Percentiles rank a stretch among this genome's conserved stretches.
These are phyloP conservation scores for Schizotus pectinicornis DNA, from an alignment of 2,888 invertebrate genomes.

Conservation along the genomic window DNA sequence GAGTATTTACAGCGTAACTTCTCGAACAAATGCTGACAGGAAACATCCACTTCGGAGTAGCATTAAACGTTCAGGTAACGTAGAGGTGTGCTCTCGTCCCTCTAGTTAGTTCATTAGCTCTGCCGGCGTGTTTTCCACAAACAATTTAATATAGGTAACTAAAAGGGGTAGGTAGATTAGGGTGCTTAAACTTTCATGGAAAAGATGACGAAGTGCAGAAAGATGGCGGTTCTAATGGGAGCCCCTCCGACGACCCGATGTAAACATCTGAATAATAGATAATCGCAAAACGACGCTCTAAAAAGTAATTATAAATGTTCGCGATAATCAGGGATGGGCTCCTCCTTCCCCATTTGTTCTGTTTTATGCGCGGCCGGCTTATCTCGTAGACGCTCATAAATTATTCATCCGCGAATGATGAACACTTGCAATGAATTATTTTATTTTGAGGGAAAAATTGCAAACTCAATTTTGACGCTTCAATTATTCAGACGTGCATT, in stretches of 20 bases:
- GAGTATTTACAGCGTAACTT: no score
- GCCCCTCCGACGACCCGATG: conserved; percentile 26
- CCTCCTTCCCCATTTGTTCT: conserved; percentile 9
- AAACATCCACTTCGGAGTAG: no score
- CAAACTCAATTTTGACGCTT: conserved; percentile 15
- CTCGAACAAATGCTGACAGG: no score
- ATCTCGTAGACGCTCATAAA: conserved; percentile 14
- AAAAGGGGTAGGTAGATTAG: conserved; percentile 36
- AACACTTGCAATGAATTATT: conserved; percentile 21
- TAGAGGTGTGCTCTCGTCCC: no score
- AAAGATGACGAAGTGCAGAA: conserved; percentile 36
- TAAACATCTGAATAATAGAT: conserved; percentile 36
- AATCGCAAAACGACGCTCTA: conserved; percentile 29
- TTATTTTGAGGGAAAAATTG: conserved; percentile 19
- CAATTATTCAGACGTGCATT: conserved; percentile 20
- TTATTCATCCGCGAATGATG: conserved; percentile 13
- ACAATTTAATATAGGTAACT: conserved; percentile 34
- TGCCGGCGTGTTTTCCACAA: conserved; percentile 26
- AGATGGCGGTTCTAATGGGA: conserved; percentile 31
- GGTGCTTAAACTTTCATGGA: conserved; percentile 36
- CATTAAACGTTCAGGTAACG: no score
- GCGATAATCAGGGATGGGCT: conserved; percentile 14
- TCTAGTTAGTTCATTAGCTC: conserved; percentile 25
- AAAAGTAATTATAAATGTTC: conserved; percentile 22
- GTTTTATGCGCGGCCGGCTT: conserved; percentile 14